Conservation (phyloP, 2,113 vertebrate species). For the Setophaga kirtlandii region DNA sequence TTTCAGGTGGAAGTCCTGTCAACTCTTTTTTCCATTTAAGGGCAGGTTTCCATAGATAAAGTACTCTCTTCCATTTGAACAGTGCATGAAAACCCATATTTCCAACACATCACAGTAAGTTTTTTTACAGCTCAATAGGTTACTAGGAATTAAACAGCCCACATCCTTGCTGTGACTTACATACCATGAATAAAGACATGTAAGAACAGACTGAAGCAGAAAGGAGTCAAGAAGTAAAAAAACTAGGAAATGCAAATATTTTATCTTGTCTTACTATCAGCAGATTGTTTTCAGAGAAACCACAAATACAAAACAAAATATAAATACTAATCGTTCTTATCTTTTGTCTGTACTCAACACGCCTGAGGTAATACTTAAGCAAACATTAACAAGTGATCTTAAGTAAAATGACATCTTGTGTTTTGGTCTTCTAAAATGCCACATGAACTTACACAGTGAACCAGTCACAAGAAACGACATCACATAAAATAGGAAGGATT, state of each 20-base stretch:
- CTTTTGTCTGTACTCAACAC: background rate
- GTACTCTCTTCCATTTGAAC: background rate
- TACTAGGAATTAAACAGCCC: background rate
- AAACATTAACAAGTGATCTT: background rate
- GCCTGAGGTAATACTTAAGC: background rate
- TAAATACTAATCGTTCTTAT: background rate
- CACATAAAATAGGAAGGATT: background rate
- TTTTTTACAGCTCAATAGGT: background rate
- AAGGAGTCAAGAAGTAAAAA: background rate
- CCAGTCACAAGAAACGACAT: background rate
- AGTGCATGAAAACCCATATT: background rate
- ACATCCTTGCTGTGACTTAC: background rate
- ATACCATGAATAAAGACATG: background rate
- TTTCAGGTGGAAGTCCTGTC: background rate
- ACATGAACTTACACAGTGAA: background rate
- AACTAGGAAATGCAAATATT: background rate
- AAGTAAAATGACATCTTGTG: background rate
- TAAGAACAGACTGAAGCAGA: background rate
- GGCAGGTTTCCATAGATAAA: background rate
- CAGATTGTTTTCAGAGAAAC: background rate
- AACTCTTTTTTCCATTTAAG: background rate
- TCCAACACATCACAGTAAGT: background rate
- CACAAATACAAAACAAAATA: background rate
- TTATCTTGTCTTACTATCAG: background rate
- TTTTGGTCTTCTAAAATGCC: background rate